Percentiles rank a stretch among this genome's conserved stretches.
Conservation (phyloP, 2,888 invertebrate genomes). For the Boloria euphrosyne region DNA sequence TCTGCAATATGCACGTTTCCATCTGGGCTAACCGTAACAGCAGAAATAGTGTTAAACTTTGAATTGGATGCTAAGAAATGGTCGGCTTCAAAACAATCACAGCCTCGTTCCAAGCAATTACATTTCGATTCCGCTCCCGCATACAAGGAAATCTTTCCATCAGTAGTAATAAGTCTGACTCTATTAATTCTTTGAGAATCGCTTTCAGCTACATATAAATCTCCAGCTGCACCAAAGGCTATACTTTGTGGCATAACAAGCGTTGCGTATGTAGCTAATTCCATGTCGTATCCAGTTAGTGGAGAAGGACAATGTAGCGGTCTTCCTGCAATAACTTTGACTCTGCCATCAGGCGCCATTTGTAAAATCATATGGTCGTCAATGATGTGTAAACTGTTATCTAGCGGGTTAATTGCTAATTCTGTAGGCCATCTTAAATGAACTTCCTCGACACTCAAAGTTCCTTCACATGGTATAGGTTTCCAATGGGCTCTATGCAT, state of each 20-base stretch:
- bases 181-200: constrained; percentile 97
- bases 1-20: constrained; percentile 97
- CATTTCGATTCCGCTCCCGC: constrained; percentile 97
- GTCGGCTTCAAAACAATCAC: constrained; percentile 96
- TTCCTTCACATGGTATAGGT: constrained; percentile 95
- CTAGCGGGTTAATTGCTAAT: constrained; percentile 95
- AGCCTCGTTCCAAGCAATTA: constrained; percentile 94
- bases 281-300: constrained; percentile 89
- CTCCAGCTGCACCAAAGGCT: constrained; percentile 95
- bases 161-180: constrained; percentile 94
- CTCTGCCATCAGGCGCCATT: constrained; percentile 94
- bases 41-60: constrained; percentile 96
- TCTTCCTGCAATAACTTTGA: constrained; percentile 95
- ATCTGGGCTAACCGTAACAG: constrained; percentile 95
- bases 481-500: constrained; percentile 97
- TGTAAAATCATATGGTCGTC: constrained; percentile 98
- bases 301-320: constrained; percentile 96
- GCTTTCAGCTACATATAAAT: constrained; percentile 96
- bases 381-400: constrained; percentile 96
- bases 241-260: constrained; percentile 97
- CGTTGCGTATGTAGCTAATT: constrained; percentile 94
- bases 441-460: constrained; percentile 94
- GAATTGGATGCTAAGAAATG: constrained; percentile 95
- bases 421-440: constrained; percentile 98
- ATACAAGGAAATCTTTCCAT: constrained; percentile 95